These are phyloP conservation scores for Agriopis marginaria DNA, from an alignment of 2,888 invertebrate genomes.

Conservation along the genomic window DNA sequence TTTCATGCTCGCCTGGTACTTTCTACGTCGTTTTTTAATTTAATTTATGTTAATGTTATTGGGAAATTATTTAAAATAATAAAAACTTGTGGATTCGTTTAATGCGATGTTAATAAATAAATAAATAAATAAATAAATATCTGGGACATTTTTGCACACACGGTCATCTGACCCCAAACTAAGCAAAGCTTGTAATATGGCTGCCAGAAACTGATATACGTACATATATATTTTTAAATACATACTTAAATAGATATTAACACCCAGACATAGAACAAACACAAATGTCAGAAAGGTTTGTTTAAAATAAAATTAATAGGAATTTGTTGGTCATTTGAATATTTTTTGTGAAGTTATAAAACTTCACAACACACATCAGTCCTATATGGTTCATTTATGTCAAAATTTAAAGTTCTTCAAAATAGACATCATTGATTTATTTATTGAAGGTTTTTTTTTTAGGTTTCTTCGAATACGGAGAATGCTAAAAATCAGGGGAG, in stretches of 20 bases:
- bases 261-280: no score
- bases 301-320: constrained; percentile 26
- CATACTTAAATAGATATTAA: no score
- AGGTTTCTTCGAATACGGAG: no score
- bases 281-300: constrained; percentile 28
- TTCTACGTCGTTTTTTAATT: constrained; percentile 55
- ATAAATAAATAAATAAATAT: no score
- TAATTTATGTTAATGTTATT: constrained; percentile 51
- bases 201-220: no score
- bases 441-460: no score
- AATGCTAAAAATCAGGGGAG: no score
- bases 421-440: constrained; percentile 5
- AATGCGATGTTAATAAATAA: constrained; percentile 35
- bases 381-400: not conserved
- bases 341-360: constrained; percentile 2
- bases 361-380: not conserved
- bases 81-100: constrained; percentile 33
- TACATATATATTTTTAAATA: no score
- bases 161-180: no score
- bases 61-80: constrained; percentile 32
- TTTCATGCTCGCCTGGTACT: constrained; percentile 68
- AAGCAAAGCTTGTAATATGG: no score
- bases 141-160: no score
- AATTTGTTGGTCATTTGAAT: constrained; percentile 10
- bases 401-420: not conserved